These are phyloP conservation scores for Muntiacus muntjak DNA, from an alignment of 2,113 vertebrate genomes.

Conservation along the genomic window DNA sequence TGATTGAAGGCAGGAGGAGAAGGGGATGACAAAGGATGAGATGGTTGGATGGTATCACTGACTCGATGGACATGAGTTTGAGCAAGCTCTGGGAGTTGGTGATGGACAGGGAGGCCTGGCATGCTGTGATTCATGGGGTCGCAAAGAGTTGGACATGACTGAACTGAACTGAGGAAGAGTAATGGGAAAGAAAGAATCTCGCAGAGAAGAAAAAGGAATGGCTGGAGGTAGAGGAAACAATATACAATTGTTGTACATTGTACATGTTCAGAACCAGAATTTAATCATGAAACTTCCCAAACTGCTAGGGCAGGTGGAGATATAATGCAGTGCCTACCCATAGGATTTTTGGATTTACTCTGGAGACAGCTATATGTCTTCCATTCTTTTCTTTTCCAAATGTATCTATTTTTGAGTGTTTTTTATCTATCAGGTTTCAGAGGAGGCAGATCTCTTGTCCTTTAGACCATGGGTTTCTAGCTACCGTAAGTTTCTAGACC, in stretches of 20 bases:
- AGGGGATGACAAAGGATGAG: background rate
- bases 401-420: background rate
- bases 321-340: background rate
- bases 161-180: background rate
- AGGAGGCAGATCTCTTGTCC: background rate
- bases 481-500: background rate
- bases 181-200: background rate
- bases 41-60: background rate
- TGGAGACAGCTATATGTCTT: background rate
- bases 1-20: background rate
- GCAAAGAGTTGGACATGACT: background rate
- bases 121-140: background rate
- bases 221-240: background rate
- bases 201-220: background rate
- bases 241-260: background rate
- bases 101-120: background rate
- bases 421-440: background rate
- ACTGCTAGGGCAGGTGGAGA: background rate
- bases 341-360: background rate
- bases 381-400: background rate
- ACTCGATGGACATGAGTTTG: background rate
- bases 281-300: background rate
- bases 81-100: fast-evolving
- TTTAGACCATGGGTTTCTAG: background rate
- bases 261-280: background rate